Base-by-base conservation (phyloP, 2,113 vertebrate genomes). In the Polypterus bichir region DNA sequence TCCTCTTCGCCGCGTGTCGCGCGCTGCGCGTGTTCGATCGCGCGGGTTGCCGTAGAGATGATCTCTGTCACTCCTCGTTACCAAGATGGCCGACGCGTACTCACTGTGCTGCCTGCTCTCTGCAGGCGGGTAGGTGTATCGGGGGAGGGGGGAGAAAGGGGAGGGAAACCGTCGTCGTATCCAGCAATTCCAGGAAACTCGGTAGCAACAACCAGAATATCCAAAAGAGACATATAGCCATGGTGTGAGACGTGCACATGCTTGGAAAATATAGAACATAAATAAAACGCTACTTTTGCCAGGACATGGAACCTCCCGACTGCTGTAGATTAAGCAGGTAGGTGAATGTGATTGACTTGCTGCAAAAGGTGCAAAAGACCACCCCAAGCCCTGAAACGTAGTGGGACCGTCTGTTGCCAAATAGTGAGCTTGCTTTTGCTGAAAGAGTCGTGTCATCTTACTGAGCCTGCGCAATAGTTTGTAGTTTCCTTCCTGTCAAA, bases 21-120 rank as follows among this genome's bases (percentile, higher is more conserved):
- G 27, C 27, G 27, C 27, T 27, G 27, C 27, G 27, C 27, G 27
- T 27, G 27, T 27, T 2, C 27, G 27, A 61, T 70, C 55, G 67
- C 59, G 63, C 68, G 74, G 44, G 71, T 68, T 77, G 73, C 85
- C 85, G 85, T 87, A 87, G 80, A 64, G 70, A 66, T 76, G 77
- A 70, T 71, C 65, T 68, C 66, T 69, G 78, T 78, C 79, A 74
- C 81, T 80, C 79, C 68, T 77, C 73, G 74, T 70, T 82, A 78
- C 74, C 79, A 85, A 86, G 73, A 88, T 88, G 86, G 86, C 84
- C 84, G 78, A 82, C 63, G 71, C 75, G 71, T 72, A 73, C 77
- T 70, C 79, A 77, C 74, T 62, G 73, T 68, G 75, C 70, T 81
- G 76, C 78, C 66, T 71, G 70, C 64, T 71, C 79, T 73, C 76